Conservation (phyloP, 1,140 invertebrate genomes). For the Drosophila quadrilineata region DNA sequence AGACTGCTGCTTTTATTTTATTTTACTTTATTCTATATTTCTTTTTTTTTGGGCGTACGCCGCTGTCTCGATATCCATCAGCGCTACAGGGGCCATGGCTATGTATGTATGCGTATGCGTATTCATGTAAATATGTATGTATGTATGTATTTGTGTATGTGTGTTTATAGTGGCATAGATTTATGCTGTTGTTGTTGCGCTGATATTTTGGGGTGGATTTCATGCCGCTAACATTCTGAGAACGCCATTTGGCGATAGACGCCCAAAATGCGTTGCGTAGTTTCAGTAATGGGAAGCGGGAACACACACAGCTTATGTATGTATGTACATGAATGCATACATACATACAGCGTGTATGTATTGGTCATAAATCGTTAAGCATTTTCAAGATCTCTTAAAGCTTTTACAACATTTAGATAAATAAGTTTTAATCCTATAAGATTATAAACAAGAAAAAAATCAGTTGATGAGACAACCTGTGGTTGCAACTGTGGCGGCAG, state of each 20-base stretch:
- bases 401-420: background rate
- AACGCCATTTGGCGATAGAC: slow-evolving; percentile 53
- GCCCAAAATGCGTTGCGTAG: slow-evolving; percentile 54
- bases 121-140: background rate
- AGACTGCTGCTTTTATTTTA: slow-evolving; percentile 2
- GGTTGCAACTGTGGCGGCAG: slow-evolving; percentile 8
- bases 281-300: slow-evolving; percentile 28
- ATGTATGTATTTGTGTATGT: background rate
- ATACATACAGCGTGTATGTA: too few species aligned
- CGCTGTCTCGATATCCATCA: slow-evolving; percentile 55
- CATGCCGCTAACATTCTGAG: slow-evolving; percentile 30
- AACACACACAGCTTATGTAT: background rate
- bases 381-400: background rate
- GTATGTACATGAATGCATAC: too few species aligned
- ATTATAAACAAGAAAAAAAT: slow-evolving; percentile 5
- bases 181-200: slow-evolving; percentile 46
- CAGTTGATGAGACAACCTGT: slow-evolving; percentile 10
- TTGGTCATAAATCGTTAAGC: background rate
- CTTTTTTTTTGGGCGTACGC: slow-evolving; percentile 33
- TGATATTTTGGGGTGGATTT: slow-evolving; percentile 61
- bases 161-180: slow-evolving; percentile 40
- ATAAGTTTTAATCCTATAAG: background rate
- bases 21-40: too few species aligned
- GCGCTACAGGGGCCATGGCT: slow-evolving; percentile 29
- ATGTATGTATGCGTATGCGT: background rate